Percentiles rank a stretch among this genome's conserved stretches.
phyloP scores from a whole-genome alignment of 1,140 invertebrate genomes.

The Popillia japonica region DNA sequence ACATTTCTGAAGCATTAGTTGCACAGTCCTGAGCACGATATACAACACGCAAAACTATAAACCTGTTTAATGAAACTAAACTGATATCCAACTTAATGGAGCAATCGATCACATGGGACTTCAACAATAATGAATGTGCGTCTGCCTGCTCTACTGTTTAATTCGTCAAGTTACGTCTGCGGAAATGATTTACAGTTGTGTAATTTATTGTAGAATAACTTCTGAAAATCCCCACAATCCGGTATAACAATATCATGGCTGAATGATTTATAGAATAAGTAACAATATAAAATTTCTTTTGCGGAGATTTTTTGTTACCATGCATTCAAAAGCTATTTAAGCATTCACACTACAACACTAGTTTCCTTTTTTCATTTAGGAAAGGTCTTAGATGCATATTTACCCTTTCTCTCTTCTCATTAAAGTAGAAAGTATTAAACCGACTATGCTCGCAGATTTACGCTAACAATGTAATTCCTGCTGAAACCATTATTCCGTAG shows the following conservation, averaged over 20 bases:
- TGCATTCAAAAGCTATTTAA: too few species aligned
- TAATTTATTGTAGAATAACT: background rate
- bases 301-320: too few species aligned
- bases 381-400: conserved; percentile 6
- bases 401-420: background rate
- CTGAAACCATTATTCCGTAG: conserved; percentile 11
- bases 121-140: conserved; percentile 23
- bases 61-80: background rate
- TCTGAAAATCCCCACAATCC: too few species aligned
- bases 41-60: too few species aligned
- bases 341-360: too few species aligned
- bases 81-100: background rate
- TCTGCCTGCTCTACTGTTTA: background rate
- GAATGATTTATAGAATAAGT: too few species aligned
- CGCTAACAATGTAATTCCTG: conserved; percentile 2
- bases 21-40: too few species aligned
- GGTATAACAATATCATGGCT: too few species aligned
- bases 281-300: too few species aligned
- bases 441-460: background rate
- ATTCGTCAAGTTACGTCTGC: background rate
- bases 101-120: conserved; percentile 13
- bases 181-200: background rate
- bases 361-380: background rate
- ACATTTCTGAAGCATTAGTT: too few species aligned
- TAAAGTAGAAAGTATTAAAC: background rate